Base-by-base conservation (phyloP, 2,797 vertebrate genomes). In the Danio tinwini region DNA sequence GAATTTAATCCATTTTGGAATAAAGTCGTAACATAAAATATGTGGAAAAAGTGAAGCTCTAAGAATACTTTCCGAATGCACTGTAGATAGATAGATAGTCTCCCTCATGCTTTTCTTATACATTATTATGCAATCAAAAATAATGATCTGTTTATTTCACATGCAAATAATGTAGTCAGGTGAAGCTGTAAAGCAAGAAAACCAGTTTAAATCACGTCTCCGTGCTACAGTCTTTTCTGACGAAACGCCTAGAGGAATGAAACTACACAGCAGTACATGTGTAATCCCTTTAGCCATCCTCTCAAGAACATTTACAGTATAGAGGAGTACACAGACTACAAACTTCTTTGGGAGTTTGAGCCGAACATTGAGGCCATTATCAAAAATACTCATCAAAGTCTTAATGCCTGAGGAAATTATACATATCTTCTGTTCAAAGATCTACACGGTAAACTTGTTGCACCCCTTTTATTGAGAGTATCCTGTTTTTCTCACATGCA, bases 101-200 rank as follows among this genome's bases (percentile, higher is more conserved):
- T n/a, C n/a, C n/a, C n/a, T n/a, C n/a, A n/a, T n/a, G n/a, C n/a
- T n/a, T n/a, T n/a, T n/a, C n/a, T n/a, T n/a, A n/a, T n/a, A n/a
- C n/a, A n/a, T n/a, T n/a, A n/a, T n/a, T n/a, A n/a, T n/a, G n/a
- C n/a, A n/a, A n/a, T n/a, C n/a, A n/a, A n/a, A n/a, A n/a, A n/a
- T n/a, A 62, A 29, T 47, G 14, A 76, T 62, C 55, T 63, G 47
- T 72, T 76, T 37, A 7, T 50, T 47, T 8, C 10, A 14, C 21
- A 39, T 50, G 47, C 47, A 52, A 68, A 67, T 67, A 29, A 16
- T 5, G 19, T 21, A 19, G 12, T 21, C 55, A 19, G 9, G 5
- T 5, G 8, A 67, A 49, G 64, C 45, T 49, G 19, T 68, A 50
- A 37, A 68, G 49, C 17, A 16, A 53, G 52, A 53, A 4, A 52